Evolutionary conservation across 1,140 invertebrate species (phyloP), one percentile per base, ranked within the genome.

Genomic region (Drosophila malerkotliana): DNA sequence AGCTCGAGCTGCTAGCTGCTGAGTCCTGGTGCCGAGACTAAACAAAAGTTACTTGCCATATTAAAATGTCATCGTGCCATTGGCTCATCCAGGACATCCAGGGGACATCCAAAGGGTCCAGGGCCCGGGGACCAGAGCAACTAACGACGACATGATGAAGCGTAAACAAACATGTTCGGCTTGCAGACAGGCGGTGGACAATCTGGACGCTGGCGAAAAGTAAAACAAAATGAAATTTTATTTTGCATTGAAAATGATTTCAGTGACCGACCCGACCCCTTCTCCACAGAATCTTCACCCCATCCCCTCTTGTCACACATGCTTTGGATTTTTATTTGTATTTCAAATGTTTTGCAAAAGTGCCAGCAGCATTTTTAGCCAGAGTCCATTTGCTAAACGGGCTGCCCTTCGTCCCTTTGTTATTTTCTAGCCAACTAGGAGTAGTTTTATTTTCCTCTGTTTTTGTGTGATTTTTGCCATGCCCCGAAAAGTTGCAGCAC

Each of bases 221-320:
- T 87, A 88, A 87, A 87, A 88, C 83, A 87, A 89, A 88, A 83
- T 88, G 84, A 83, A 87, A 88, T 89, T 88, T 88, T 83, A 79
- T 77, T 88, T 89, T 88, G 83, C 83, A 88, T 88, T 83, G 68
- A 76, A 71, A 87, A 88, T 89, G 84, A 82, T 88, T 87, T 57
- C 51, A 34, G 47, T 56, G 54, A 57, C 74, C 57, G 14, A 44
- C 41, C 41, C 39, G 41, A 44, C 41, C n/a, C 41, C 34, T 63
- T 51, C 52, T 21, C 24, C 7, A 14, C 14, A 44, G 41, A 44
- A 44, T 44, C 9, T 41, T 21, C 39, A 32, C 5, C 34, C 9
- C 9, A 9, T 45, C 15, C 37, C 18, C 4, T 2, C 14, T 9
- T 24, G 41, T 32, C 44, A 63, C 51, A 68, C 60, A 83, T 77